A percentile compares a stretch with the other conserved stretches of the same genome.
These are phyloP conservation scores for Drosophila paulistorum DNA, from an alignment of 1,140 invertebrate genomes.

Conservation along the genomic window DNA sequence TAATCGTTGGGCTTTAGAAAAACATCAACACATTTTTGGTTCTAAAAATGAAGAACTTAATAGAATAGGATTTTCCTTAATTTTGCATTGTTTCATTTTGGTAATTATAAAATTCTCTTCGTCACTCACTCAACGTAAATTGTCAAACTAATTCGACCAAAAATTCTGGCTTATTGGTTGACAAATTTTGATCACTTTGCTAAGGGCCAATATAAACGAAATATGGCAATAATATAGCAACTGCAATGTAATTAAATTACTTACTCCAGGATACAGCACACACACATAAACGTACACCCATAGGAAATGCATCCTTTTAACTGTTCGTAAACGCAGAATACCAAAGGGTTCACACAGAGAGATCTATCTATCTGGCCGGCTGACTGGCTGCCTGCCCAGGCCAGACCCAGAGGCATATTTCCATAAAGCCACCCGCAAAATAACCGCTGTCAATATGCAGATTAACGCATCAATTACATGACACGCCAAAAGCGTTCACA, in stretches of 20 bases:
- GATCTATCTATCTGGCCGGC: conserved; percentile 3
- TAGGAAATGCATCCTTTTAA: conserved; percentile 58
- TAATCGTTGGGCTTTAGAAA: no score
- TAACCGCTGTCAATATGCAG: conserved; percentile 82
- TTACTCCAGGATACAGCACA: conserved; percentile 40
- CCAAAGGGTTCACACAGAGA: conserved; percentile 9
- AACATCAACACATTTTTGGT: no score
- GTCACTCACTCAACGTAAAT: background rate
- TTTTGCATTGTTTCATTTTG: no score
- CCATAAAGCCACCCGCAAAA: conserved; percentile 72
- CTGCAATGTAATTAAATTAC: conserved; percentile 75
- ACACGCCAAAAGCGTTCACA: conserved; percentile 5
- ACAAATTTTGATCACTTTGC: conserved; percentile 14
- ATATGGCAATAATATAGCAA: conserved; percentile 67
- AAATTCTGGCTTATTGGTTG: conserved; percentile 1
- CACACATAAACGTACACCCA: background rate
- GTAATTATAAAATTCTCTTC: conserved; percentile 2
- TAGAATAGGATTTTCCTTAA: no score
- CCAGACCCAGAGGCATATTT: conserved; percentile 62
- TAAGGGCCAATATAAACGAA: conserved; percentile 63
- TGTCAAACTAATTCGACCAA: background rate
- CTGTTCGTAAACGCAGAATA: conserved; percentile 42
- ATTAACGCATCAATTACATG: conserved; percentile 82
- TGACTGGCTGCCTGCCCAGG: background rate
- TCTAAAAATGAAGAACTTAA: no score